A percentile compares a stretch with the other conserved stretches of the same genome.
Conservation (phyloP, 2,113 vertebrate species). For the Charina bottae region DNA sequence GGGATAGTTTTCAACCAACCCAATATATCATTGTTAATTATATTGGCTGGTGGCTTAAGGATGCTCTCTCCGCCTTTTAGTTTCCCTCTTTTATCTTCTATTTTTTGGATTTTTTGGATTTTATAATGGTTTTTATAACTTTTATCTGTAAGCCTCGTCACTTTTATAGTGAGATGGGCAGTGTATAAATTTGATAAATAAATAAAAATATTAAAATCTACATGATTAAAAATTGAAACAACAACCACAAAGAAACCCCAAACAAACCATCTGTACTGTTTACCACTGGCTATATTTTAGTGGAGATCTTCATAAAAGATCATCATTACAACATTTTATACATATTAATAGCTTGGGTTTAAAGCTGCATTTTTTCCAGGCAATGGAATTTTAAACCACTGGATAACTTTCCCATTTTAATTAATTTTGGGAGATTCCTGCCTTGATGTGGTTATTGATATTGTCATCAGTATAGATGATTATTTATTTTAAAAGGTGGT, state of each 20-base stretch:
- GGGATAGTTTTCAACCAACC: not conserved
- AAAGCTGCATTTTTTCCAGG: not conserved
- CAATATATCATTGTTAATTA: not conserved
- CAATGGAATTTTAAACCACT: not conserved
- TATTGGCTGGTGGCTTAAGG: too few relatives aligned
- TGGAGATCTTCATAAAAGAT: not conserved
- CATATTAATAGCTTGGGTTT: not conserved
- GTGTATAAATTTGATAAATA: too few relatives aligned
- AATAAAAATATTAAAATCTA: too few relatives aligned
- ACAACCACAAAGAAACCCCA: not conserved
- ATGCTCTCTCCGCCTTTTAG: too few relatives aligned
- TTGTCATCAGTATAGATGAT: not conserved
- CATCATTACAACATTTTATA: not conserved
- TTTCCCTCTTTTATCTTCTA: too few relatives aligned
- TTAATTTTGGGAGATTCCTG: not conserved
- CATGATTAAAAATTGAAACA: too few relatives aligned
- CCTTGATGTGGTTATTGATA: not conserved
- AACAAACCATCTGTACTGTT: not conserved
- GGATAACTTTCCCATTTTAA: not conserved
- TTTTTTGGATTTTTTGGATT: too few relatives aligned
- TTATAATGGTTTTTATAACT: too few relatives aligned
- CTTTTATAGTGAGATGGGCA: too few relatives aligned
- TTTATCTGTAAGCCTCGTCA: too few relatives aligned
- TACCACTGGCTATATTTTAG: not conserved
- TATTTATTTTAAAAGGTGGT: not conserved